Percentiles rank a stretch among this genome's conserved stretches.
Conservation (phyloP, 2,113 vertebrate genomes). For the Laticauda laticaudata region DNA sequence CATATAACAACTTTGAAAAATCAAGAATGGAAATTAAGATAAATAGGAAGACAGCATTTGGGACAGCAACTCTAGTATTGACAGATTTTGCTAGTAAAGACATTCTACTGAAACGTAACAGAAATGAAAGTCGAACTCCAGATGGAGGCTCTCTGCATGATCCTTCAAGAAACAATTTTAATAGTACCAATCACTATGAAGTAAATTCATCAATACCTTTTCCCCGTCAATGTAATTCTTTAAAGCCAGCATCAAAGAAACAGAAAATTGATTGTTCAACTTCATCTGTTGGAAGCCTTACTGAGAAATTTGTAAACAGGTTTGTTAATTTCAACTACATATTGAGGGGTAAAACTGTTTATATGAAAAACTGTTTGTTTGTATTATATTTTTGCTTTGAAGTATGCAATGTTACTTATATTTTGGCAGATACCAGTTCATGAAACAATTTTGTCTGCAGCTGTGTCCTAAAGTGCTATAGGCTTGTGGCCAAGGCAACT, state of each 20-base stretch:
- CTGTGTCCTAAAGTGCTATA: neutral
- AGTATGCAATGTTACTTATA: neutral
- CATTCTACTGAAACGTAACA: constrained; percentile 15
- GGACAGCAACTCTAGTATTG: constrained; percentile 84
- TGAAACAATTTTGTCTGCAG: neutral
- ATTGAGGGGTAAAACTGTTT: constrained; percentile 4
- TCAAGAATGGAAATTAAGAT: constrained; percentile 81
- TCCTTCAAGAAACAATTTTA: constrained; percentile 50
- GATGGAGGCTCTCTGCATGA: constrained; percentile 15
- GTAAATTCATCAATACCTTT: constrained; percentile 18
- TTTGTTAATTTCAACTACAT: constrained; percentile 50
- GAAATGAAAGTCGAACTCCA: neutral
- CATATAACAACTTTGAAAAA: constrained; percentile 82
- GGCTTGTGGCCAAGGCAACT: neutral
- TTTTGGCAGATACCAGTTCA: neutral
- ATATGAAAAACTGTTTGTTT: neutral
- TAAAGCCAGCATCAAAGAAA: constrained; percentile 82
- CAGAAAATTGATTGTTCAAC: constrained; percentile 76
- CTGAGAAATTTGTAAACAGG: constrained; percentile 44
- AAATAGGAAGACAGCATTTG: constrained; percentile 85
- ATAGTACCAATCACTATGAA: constrained; percentile 35
- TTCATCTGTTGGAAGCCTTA: constrained; percentile 55
- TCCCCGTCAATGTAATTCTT: constrained; percentile 62
- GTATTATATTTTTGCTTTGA: neutral
- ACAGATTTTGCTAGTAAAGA: constrained; percentile 75